Evolutionary conservation across 2,113 vertebrate genomes (phyloP), one percentile per base, ranked within the genome.

Genomic region (Halichoerus grypus): DNA sequence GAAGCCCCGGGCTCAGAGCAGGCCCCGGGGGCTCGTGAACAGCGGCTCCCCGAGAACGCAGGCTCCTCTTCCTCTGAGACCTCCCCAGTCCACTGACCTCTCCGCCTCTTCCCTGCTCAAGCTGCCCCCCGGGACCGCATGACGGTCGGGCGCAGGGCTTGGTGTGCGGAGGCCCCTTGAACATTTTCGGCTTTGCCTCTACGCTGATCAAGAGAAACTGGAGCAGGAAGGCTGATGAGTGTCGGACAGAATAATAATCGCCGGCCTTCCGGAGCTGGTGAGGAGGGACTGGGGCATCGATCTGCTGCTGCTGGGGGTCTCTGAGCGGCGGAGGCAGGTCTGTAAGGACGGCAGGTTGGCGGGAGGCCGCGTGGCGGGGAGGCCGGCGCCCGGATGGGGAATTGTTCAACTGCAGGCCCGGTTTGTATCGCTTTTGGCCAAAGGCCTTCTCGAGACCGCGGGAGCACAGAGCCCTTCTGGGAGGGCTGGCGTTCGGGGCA

Each of bases 321-420:
- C 61, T 2, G 0, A 24, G 39, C 59, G 0, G 2, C 16, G 0
- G 16, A 1, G 31, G 11, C 1, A 1, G 5, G 4, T 49, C 46
- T 8, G 84, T 36, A 31, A n/a, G 0, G 82, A 65, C 18, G 16
- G 84, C 6, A 0, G 26, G 33, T 15, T 3, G 26, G 21, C 21
- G 1, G 16, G 14, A 33, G 65, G 2, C 42, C 1, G 0, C 2
- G 4, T 10, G 51, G 65, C 69, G 13, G 16, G 4, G 76, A 3
- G 11, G 55, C 59, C 0, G 0, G 33, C 0, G 0, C 21, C 36
- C 19, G 0, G 11, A 3, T 1, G 3, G 42, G 49, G 76, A 10
- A 16, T 22, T 2, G 1, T 33, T 85, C 8, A 4, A 39, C 39
- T 0, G 10, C 18, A 12, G 22, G 36, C 36, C 61, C 0, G 1